phyloP scores from a whole-genome alignment of 2,113 vertebrate species.

The Oenanthe oenanthe region DNA sequence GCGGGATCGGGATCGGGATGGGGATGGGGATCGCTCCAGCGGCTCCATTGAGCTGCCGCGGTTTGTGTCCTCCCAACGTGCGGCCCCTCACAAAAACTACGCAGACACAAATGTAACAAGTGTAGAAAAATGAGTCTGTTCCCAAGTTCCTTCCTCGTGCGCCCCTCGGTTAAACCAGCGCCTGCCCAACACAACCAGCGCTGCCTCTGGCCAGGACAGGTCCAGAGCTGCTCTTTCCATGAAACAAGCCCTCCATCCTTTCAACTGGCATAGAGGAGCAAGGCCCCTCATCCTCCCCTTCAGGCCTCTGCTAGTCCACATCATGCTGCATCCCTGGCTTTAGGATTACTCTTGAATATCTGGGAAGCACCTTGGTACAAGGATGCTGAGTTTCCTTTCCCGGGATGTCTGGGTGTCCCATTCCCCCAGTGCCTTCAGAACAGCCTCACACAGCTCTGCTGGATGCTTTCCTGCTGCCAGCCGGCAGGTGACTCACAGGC shows the following conservation, averaged over 20 bases:
- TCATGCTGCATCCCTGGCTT: background rate
- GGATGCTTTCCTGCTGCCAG: background rate
- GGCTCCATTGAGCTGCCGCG: accelerated
- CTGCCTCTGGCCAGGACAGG: background rate
- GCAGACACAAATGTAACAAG: accelerated
- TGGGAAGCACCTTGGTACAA: accelerated
- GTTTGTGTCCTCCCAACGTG: accelerated
- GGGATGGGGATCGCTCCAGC: background rate
- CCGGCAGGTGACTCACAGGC: background rate
- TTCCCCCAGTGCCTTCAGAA: accelerated
- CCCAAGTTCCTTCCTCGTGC: background rate
- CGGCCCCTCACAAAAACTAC: accelerated
- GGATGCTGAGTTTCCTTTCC: accelerated
- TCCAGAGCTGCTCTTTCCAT: background rate
- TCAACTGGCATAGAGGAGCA: accelerated
- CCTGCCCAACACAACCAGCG: accelerated
- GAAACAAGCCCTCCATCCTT: accelerated
- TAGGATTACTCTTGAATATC: background rate
- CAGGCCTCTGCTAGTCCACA: background rate
- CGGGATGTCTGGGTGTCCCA: accelerated
- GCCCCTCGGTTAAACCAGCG: accelerated
- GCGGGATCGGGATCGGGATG: too few species aligned
- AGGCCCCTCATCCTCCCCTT: background rate
- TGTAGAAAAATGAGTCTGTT: background rate
- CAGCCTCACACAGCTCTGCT: background rate